Evolutionary conservation across 2,797 vertebrate genomes (phyloP).

Genomic region (Bradypus variegatus): DNA sequence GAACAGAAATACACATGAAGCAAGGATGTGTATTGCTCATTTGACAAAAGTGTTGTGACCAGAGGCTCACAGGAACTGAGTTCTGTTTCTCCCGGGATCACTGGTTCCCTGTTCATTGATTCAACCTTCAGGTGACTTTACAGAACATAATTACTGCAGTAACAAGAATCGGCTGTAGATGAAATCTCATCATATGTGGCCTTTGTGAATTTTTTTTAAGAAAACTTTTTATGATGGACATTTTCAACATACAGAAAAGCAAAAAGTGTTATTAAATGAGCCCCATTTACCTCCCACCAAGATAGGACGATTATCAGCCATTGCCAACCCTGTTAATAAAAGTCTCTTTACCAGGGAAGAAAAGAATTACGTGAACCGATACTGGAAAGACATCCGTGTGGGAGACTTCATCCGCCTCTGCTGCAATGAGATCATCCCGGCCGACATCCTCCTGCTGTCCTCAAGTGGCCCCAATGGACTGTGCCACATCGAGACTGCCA

Average conservation of each 20-base stretch:
- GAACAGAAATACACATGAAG: too few relatives aligned
- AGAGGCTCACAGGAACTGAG: too few relatives aligned
- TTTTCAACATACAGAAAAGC: background rate
- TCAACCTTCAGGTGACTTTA: too few relatives aligned
- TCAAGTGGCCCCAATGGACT: conserved; percentile 94
- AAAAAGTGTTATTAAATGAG: background rate
- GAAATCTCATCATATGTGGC: background rate
- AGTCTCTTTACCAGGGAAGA: conserved; percentile 76
- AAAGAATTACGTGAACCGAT: conserved; percentile 84
- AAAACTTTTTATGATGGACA: background rate
- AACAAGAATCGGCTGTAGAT: background rate
- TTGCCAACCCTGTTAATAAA: background rate
- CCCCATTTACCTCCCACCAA: background rate
- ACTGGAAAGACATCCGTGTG: conserved; percentile 92
- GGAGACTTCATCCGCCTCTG: conserved; percentile 93
- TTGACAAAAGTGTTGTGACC: too few relatives aligned
- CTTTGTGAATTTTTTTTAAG: background rate
- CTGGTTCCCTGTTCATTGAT: too few relatives aligned
- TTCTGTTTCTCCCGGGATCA: too few relatives aligned
- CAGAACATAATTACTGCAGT: too few relatives aligned
- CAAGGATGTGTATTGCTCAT: too few relatives aligned
- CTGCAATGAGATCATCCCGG: conserved; percentile 95
- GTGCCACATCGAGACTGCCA: conserved; percentile 97
- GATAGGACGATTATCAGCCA: rapidly evolving
- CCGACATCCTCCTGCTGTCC: conserved; percentile 91